Evolutionary conservation across 2,113 vertebrate genomes (phyloP).

Genomic region (Brachirus orientalis): DNA sequence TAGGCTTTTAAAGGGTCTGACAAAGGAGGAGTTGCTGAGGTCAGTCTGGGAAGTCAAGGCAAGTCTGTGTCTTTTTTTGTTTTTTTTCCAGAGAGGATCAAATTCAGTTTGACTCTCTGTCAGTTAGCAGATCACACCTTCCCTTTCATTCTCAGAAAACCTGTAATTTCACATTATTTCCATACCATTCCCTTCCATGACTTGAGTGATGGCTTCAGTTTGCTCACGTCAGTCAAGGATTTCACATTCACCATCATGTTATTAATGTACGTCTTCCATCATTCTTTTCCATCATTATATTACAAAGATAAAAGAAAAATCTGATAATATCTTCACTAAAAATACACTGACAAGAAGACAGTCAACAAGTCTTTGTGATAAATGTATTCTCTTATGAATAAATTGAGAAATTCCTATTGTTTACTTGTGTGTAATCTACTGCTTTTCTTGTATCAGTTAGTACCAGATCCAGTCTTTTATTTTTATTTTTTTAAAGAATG

Average conservation of each 20-base stretch:
- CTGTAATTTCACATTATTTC: not conserved
- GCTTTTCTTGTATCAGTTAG: no score
- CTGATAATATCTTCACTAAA: no score
- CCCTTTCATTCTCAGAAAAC: not conserved
- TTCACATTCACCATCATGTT: no score
- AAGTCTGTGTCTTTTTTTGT: constrained; percentile 42
- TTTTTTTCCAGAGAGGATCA: constrained; percentile 50
- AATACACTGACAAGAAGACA: no score
- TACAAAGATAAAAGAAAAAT: no score
- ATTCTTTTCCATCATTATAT: not conserved
- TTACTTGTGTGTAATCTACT: no score
- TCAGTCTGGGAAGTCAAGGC: constrained; percentile 44
- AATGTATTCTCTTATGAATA: no score
- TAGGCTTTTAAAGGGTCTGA: constrained; percentile 68
- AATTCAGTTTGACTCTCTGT: constrained; percentile 7
- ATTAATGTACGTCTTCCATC: not conserved
- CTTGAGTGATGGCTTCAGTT: constrained; percentile 6
- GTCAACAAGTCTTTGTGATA: no score
- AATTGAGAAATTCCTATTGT: no score
- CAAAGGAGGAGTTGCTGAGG: constrained; percentile 45
- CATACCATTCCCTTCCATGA: constrained; percentile 1
- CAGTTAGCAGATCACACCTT: not conserved
- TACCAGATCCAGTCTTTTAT: no score
- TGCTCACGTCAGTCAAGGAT: no score
- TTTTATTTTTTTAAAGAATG: no score